Evolutionary conservation across 2,888 invertebrate genomes (phyloP).

Genomic region (Andrena trimmerana): DNA sequence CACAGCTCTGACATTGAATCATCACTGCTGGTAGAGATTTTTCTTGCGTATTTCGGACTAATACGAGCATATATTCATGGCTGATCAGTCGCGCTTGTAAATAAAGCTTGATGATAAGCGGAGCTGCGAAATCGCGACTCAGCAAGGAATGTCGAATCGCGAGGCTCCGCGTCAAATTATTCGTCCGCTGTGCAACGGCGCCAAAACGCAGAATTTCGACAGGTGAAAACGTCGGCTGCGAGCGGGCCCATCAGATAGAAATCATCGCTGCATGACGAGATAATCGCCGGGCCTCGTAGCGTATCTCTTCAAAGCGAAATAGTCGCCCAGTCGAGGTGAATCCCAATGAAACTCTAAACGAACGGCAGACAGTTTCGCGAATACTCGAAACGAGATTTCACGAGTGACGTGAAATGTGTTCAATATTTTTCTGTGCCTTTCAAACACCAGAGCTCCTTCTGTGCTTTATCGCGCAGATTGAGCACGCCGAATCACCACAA

Average conservation of each 20-base stretch:
- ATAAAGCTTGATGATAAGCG: no score
- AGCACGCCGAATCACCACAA: no score
- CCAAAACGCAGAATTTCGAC: neutral
- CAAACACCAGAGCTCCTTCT: no score
- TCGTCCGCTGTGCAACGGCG: constrained; percentile 14
- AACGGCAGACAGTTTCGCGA: constrained; percentile 8
- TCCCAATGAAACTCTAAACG: constrained; percentile 40
- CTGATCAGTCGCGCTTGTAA: neutral
- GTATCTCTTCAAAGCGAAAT: constrained; percentile 41
- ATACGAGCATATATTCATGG: neutral
- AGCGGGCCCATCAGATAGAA: constrained; percentile 15
- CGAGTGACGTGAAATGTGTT: neutral
- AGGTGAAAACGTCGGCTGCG: constrained; percentile 9
- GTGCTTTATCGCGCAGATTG: no score
- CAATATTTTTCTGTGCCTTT: neutral
- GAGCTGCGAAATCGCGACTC: neutral
- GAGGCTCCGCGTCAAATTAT: constrained; percentile 13
- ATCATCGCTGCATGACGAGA: constrained; percentile 43
- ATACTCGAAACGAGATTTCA: constrained; percentile 10
- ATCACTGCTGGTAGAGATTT: neutral
- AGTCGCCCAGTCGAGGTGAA: constrained; percentile 12
- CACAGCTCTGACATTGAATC: constrained; percentile 8
- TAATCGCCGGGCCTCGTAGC: constrained; percentile 47
- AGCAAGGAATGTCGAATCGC: neutral
- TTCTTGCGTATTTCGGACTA: neutral